A percentile compares a stretch with the other conserved stretches of the same genome.
Evolutionary conservation across 2,888 invertebrate genomes (phyloP).

Genomic region (Barypeithes pellucidus): DNA sequence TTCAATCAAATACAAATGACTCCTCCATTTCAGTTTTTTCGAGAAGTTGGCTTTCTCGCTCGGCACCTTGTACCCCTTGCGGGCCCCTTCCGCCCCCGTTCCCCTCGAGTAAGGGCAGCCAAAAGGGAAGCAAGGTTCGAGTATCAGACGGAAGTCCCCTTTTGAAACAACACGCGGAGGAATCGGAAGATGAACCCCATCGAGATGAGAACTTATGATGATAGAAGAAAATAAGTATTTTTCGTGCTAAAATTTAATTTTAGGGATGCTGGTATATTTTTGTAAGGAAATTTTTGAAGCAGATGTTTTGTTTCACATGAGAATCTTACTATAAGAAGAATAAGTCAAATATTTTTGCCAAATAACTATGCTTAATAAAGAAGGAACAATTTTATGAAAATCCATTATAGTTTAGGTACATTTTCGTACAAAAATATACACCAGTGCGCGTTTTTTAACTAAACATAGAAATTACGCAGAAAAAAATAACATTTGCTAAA

Average conservation of each 20-base stretch:
- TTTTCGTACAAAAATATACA: conserved; percentile 14
- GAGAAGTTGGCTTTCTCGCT: conserved; percentile 79
- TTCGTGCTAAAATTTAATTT: conserved; percentile 17
- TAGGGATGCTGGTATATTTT: conserved; percentile 14
- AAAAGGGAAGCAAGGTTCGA: conserved; percentile 72
- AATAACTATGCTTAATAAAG: too few relatives aligned
- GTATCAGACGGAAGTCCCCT: conserved; percentile 78
- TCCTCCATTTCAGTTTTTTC: conserved; percentile 64
- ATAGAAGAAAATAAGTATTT: conserved; percentile 18
- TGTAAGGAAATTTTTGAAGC: neutral
- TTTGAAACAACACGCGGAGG: conserved; percentile 73
- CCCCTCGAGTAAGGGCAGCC: conserved; percentile 72
- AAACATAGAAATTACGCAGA: conserved; percentile 5
- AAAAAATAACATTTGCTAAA: conserved; percentile 12
- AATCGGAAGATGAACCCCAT: conserved; percentile 68
- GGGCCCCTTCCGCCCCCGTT: conserved; percentile 78
- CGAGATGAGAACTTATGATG: conserved; percentile 22
- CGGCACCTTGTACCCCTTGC: conserved; percentile 82
- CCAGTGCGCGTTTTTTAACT: conserved; percentile 9
- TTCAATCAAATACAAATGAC: too few relatives aligned
- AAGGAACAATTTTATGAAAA: too few relatives aligned
- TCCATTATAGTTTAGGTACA: neutral
- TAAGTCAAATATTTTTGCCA: too few relatives aligned
- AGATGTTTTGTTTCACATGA: too few relatives aligned
- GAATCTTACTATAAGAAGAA: too few relatives aligned